Evolutionary conservation across 2,888 invertebrate species (phyloP), one percentile per base, ranked within the genome.

Genomic region (Matsumyia berberina): DNA sequence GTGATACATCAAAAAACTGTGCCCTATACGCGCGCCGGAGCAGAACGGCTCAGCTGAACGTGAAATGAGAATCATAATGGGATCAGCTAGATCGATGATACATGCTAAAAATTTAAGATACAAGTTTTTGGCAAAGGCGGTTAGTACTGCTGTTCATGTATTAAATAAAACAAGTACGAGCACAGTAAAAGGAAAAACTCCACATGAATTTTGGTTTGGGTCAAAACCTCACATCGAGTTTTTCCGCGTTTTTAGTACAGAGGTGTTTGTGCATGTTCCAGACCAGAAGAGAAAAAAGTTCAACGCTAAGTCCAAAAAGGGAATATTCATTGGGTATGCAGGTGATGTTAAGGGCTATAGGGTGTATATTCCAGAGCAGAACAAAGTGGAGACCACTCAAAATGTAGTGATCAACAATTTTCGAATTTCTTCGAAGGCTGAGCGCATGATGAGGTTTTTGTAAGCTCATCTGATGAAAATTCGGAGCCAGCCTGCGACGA

Each of bases 91-190:
- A 44, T 69, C 86, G 5, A 77, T 83, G 70, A 33, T 83, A 2
- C 60, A 77, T 55, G 12, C 76, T 15, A 73, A 55, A 70, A 87
- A 87, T 0, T 17, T 88, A 4, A 29, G 64, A 4, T 79, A 81
- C 24, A 85, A 83, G 8, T 81, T 90, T 6, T 91, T 90, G 90
- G 89, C 90, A 9, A 90, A 91, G 87, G 91, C 90, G 0, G 88
- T 90, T 0, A 87, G 88, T 15, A 60, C 87, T 15, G 88, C 88
- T 29, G 78, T 62, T 9, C 87, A 86, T 57, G 35, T 88, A 17
- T 81, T 87, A 49, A 89, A 89, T 64, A 66, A 81, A 37, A 72
- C 60, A 5, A 53, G 66, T 1, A 62, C 35, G 0, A 69, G 62
- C 12, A 19, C 42, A 9, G 29, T 62, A 0, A 53, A 86, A 6